phyloP scores from a whole-genome alignment of 2,888 invertebrate species.

The Hipparchia semele region DNA sequence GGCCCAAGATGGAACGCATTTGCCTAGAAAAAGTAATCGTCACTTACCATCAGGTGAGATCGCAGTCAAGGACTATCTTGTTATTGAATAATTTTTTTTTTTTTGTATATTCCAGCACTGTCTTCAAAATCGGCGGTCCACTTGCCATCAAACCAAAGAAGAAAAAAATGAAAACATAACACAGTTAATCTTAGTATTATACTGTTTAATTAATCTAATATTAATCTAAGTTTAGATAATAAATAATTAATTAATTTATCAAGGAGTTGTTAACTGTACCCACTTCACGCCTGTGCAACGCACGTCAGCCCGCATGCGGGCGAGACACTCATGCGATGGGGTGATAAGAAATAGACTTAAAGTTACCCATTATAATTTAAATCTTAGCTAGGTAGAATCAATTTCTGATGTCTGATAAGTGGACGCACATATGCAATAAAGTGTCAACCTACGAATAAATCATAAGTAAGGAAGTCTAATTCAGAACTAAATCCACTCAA shows the following conservation, averaged over 20 bases:
- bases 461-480: too few relatives aligned
- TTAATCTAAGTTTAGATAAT: background rate
- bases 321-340: background rate
- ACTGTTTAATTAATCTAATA: background rate
- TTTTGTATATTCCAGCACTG: constrained; percentile 87
- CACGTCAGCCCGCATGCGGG: too few relatives aligned
- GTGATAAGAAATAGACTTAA: background rate
- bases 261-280: too few relatives aligned
- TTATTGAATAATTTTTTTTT: too few relatives aligned
- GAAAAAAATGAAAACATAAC: constrained; percentile 86
- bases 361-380: background rate
- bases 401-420: background rate
- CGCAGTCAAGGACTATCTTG: too few relatives aligned
- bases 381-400: constrained; percentile 6
- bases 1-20: too few relatives aligned
- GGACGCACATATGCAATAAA: too few relatives aligned
- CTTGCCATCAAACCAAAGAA: constrained; percentile 91
- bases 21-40: too few relatives aligned
- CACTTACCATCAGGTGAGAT: too few relatives aligned
- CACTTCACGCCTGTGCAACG: too few relatives aligned
- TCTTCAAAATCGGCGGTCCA: constrained; percentile 94
- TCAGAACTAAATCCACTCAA: too few relatives aligned
- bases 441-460: too few relatives aligned
- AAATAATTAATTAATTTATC: background rate
- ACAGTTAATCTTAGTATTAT: background rate